phyloP scores from a whole-genome alignment of 1,140 invertebrate genomes.

The Eriosoma lanigerum region DNA sequence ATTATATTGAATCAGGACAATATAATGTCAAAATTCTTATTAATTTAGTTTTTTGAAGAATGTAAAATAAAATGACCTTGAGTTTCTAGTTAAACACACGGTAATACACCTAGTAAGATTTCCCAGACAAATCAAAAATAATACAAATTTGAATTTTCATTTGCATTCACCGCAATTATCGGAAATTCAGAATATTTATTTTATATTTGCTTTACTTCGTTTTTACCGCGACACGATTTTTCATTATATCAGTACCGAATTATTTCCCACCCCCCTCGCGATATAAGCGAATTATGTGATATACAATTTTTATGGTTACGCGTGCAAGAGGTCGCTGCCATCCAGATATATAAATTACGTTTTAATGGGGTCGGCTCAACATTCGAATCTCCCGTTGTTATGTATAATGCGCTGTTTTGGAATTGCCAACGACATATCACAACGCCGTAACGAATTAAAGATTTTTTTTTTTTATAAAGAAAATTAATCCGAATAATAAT shows the following conservation, averaged over 20 bases:
- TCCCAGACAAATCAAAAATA: too few species aligned
- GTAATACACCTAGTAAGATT: too few species aligned
- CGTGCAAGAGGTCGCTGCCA: not conserved
- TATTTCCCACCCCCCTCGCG: not conserved
- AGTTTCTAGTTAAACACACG: too few species aligned
- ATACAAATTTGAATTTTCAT: too few species aligned
- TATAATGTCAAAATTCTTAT: too few species aligned
- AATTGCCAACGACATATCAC: not conserved
- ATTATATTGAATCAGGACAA: too few species aligned
- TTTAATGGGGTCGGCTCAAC: slow-evolving; percentile 15
- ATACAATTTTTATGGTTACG: slow-evolving; percentile 14
- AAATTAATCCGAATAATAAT: slow-evolving; percentile 1
- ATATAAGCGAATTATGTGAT: not conserved
- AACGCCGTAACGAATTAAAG: slow-evolving; percentile 1
- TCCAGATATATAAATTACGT: slow-evolving; percentile 37
- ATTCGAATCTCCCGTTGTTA: not conserved
- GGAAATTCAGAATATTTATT: too few species aligned
- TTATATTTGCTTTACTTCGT: too few species aligned
- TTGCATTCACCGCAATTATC: too few species aligned
- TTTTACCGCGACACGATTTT: not conserved
- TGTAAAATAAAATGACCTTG: too few species aligned
- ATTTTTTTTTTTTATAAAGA: not conserved
- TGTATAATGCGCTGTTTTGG: not conserved
- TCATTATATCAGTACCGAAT: not conserved
- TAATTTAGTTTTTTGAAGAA: too few species aligned